Percentiles rank a stretch among this genome's conserved stretches.
These are phyloP conservation scores for Bufo bufo DNA, from an alignment of 2,113 vertebrate genomes.

Conservation along the genomic window DNA sequence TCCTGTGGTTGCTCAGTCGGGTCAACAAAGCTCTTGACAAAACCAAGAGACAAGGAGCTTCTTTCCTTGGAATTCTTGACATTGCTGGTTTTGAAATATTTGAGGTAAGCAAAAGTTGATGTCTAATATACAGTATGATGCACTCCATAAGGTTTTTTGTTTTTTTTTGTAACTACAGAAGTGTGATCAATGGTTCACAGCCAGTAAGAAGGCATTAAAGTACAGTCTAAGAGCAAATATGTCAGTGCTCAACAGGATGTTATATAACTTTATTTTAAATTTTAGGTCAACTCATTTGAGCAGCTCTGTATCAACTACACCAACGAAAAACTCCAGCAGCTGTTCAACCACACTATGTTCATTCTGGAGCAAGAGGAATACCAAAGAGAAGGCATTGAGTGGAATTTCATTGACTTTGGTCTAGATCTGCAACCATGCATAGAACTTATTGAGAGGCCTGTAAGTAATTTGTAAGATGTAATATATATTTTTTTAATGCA, in stretches of 20 bases:
- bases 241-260: not conserved
- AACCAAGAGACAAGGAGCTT: constrained; percentile 89
- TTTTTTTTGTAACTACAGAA: not conserved
- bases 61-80: constrained; percentile 95
- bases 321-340: constrained; percentile 96
- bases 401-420: constrained; percentile 97
- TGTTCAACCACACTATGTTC: constrained; percentile 99
- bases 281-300: constrained; percentile 94
- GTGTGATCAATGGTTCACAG: not conserved
- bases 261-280: not conserved
- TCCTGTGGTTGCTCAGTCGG: constrained; percentile 87
- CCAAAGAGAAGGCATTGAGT: constrained; percentile 92
- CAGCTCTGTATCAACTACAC: constrained; percentile 98
- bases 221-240: not conserved
- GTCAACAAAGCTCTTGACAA: constrained; percentile 97
- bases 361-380: constrained; percentile 97
- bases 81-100: constrained; percentile 98
- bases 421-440: constrained; percentile 95
- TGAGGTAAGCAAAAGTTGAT: constrained; percentile 75
- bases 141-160: not conserved
- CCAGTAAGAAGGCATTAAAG: not conserved
- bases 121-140: not conserved
- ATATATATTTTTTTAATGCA: not conserved
- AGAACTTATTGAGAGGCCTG: constrained; percentile 91
- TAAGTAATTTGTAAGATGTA: constrained; percentile 65